phyloP scores from a whole-genome alignment of 1,140 invertebrate genomes.

The Aphaenogaster ashmeadi region DNA sequence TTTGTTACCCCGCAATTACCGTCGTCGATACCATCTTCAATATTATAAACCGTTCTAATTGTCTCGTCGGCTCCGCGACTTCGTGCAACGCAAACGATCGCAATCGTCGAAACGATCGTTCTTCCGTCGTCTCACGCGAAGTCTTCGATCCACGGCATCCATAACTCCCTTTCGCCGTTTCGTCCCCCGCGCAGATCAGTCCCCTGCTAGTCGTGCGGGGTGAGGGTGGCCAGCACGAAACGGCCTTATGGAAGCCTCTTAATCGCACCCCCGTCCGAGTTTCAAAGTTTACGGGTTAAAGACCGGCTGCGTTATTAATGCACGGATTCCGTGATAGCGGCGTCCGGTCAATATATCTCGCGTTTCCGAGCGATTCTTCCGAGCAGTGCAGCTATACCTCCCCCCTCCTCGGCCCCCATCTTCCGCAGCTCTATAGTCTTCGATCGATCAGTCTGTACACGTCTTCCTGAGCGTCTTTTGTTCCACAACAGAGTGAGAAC shows the following conservation, averaged over 20 bases:
- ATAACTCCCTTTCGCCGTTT: constrained; percentile 54
- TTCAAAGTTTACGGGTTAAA: constrained; percentile 82
- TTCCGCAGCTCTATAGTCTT: background rate
- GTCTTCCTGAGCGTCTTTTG: constrained; percentile 1
- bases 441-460: constrained; percentile 65
- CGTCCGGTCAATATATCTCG: constrained; percentile 80
- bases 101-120: constrained; percentile 77
- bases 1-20: constrained; percentile 61
- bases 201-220: constrained; percentile 17
- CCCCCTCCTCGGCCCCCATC: background rate
- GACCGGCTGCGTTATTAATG: constrained; percentile 82
- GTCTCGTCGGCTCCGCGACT: constrained; percentile 70
- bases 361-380: constrained; percentile 77
- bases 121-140: constrained; percentile 74
- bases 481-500: background rate
- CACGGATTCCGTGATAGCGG: constrained; percentile 80
- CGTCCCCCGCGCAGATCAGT: constrained; percentile 48
- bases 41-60: constrained; percentile 75
- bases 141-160: constrained; percentile 73
- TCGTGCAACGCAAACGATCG: constrained; percentile 62
- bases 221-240: constrained; percentile 73
- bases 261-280: constrained; percentile 81
- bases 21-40: constrained; percentile 61
- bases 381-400: constrained; percentile 55
- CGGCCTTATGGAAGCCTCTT: constrained; percentile 79